A percentile compares a stretch with the other conserved stretches of the same genome.
These are phyloP conservation scores for Helicoverpa assulta DNA, from an alignment of 2,888 invertebrate genomes.

Conservation along the genomic window DNA sequence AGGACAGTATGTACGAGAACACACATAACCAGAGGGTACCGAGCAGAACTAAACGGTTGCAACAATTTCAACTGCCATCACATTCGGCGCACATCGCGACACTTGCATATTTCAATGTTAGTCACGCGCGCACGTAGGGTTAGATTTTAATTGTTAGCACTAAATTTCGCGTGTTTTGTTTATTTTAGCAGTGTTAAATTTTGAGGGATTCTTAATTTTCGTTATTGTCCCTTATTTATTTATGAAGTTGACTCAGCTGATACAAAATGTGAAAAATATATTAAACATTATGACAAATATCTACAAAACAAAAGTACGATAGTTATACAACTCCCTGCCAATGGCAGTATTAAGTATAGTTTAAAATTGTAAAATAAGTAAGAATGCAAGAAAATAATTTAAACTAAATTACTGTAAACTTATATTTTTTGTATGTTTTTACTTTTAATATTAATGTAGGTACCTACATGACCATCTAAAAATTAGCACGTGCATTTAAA, in stretches of 20 bases:
- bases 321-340: no score
- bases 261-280: no score
- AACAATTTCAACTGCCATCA: slow-evolving; percentile 79
- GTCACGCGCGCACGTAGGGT: slow-evolving; percentile 75
- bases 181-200: slow-evolving; percentile 1
- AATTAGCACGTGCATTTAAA: slow-evolving; percentile 2
- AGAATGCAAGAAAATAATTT: no score
- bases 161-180: slow-evolving; percentile 37
- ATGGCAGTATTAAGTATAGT: no score
- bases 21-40: slow-evolving; percentile 63
- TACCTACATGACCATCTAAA: background rate
- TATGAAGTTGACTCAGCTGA: no score
- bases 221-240: background rate
- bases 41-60: slow-evolving; percentile 73
- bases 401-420: no score
- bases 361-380: no score
- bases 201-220: slow-evolving; percentile 6
- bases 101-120: slow-evolving; percentile 86
- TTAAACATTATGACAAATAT: no score
- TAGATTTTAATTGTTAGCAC: slow-evolving; percentile 60
- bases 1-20: slow-evolving; percentile 34
- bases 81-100: slow-evolving; percentile 76
- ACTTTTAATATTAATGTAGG: no score
- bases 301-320: no score
- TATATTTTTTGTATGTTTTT: no score